phyloP scores from a whole-genome alignment of 1,140 invertebrate genomes.

The Harlomillsia oculata region DNA sequence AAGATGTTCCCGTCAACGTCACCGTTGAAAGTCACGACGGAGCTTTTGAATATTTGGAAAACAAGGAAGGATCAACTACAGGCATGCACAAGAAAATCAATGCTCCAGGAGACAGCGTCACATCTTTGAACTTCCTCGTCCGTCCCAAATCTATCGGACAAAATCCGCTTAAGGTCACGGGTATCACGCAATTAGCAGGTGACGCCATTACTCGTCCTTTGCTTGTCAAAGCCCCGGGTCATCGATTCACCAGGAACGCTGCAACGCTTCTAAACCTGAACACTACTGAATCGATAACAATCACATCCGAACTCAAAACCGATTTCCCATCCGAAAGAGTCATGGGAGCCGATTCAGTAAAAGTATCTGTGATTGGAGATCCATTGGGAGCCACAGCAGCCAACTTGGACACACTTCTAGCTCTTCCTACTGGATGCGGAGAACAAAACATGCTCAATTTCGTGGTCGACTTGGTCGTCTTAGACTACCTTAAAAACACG shows the following conservation, averaged over 20 bases:
- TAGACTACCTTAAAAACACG: slow-evolving; percentile 59
- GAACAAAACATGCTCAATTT: slow-evolving; percentile 92
- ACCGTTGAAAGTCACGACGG: slow-evolving; percentile 3
- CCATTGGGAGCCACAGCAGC: slow-evolving; percentile 62
- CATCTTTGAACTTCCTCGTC: slow-evolving; percentile 66
- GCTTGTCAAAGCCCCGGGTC: slow-evolving; percentile 43
- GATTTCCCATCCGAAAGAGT: slow-evolving; percentile 39
- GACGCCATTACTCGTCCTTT: slow-evolving; percentile 55
- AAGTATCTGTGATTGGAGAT: slow-evolving; percentile 62
- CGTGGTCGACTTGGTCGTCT: slow-evolving; percentile 76
- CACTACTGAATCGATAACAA: slow-evolving; percentile 45
- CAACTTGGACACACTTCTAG: slow-evolving; percentile 64
- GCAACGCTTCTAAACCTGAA: slow-evolving; percentile 65
- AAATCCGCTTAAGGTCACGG: slow-evolving; percentile 63
- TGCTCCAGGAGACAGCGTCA: slow-evolving; percentile 52
- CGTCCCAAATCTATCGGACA: slow-evolving; percentile 62
- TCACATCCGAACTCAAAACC: slow-evolving; percentile 52
- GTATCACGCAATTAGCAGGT: slow-evolving; percentile 53
- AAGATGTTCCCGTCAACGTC: slow-evolving; percentile 4
- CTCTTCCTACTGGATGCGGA: slow-evolving; percentile 79
- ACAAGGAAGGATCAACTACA: neutral
- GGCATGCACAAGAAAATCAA: neutral
- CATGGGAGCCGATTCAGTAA: slow-evolving; percentile 56
- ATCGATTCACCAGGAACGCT: slow-evolving; percentile 61
- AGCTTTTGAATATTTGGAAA: slow-evolving; percentile 7